phyloP scores from a whole-genome alignment of 2,113 vertebrate species.

The Bubo bubo region DNA sequence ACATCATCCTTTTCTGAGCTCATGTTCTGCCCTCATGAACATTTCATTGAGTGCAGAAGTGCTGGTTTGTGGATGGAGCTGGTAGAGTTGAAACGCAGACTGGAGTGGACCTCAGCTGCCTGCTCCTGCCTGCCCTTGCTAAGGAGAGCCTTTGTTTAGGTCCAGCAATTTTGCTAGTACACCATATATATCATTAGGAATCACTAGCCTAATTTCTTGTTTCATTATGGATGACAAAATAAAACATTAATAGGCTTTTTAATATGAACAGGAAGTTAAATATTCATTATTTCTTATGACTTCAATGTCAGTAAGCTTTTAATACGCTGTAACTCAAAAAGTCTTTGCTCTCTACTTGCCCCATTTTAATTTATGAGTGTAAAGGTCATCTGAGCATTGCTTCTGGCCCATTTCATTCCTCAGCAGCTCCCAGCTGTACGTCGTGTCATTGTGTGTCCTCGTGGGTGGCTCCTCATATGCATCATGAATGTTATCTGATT shows the following conservation, averaged over 20 bases:
- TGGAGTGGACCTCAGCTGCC: not conserved
- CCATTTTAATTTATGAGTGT: not conserved
- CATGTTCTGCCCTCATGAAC: fast-evolving
- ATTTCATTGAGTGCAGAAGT: fast-evolving
- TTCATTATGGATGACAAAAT: conserved; percentile 39
- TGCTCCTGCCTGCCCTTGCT: not conserved
- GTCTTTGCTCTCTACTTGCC: not conserved
- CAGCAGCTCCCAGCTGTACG: not conserved
- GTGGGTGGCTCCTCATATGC: not conserved
- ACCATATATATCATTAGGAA: not conserved
- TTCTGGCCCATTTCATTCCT: not conserved
- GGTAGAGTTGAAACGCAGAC: fast-evolving
- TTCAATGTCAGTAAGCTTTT: not conserved
- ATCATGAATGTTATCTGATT: not conserved
- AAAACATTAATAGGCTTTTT: conserved; percentile 39
- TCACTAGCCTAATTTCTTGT: not conserved
- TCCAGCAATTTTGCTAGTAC: not conserved
- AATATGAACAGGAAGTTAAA: conserved; percentile 36
- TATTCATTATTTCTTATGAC: conserved; percentile 44
- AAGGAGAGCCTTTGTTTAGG: not conserved
- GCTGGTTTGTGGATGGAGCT: not conserved
- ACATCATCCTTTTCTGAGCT: not conserved
- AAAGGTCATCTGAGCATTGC: not conserved
- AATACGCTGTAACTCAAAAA: not conserved
- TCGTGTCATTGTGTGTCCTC: not conserved